A percentile compares a stretch with the other conserved stretches of the same genome.
Conservation (phyloP, 2,797 vertebrate genomes). For the Chaunax sp. region DNA sequence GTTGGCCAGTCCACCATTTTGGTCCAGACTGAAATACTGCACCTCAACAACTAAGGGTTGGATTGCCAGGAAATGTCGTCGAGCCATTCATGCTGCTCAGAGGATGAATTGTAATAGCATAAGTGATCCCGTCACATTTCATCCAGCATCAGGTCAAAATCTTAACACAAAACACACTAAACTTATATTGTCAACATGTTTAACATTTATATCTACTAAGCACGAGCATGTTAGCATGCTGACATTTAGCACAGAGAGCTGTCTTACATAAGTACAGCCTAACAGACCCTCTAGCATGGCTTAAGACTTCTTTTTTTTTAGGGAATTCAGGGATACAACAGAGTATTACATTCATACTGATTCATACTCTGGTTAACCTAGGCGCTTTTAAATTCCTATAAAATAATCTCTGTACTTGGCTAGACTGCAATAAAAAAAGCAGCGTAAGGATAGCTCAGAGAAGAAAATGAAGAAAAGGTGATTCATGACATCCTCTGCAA, state of each 20-base stretch:
- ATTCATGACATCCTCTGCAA: not conserved
- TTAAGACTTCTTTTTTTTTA: not conserved
- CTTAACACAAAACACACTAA: not conserved
- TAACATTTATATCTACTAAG: not conserved
- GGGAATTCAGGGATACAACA: not conserved
- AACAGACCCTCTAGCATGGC: not conserved
- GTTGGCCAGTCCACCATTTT: too few species aligned
- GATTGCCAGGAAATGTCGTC: not conserved
- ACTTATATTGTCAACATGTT: not conserved
- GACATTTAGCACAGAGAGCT: not conserved
- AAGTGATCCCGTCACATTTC: not conserved
- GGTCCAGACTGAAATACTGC: too few species aligned
- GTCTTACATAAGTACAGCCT: too few species aligned
- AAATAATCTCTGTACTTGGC: not conserved
- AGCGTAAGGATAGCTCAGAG: not conserved
- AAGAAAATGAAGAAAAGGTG: not conserved
- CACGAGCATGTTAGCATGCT: not conserved
- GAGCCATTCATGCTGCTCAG: not conserved
- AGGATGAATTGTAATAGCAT: not conserved
- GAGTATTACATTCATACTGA: not conserved
- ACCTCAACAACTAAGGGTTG: not conserved
- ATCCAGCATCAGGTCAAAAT: not conserved
- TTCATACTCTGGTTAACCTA: not conserved
- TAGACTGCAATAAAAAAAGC: not conserved
- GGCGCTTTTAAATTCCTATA: not conserved